These are phyloP conservation scores for Maniola hyperantus DNA, from an alignment of 2,888 invertebrate species.

Conservation along the genomic window DNA sequence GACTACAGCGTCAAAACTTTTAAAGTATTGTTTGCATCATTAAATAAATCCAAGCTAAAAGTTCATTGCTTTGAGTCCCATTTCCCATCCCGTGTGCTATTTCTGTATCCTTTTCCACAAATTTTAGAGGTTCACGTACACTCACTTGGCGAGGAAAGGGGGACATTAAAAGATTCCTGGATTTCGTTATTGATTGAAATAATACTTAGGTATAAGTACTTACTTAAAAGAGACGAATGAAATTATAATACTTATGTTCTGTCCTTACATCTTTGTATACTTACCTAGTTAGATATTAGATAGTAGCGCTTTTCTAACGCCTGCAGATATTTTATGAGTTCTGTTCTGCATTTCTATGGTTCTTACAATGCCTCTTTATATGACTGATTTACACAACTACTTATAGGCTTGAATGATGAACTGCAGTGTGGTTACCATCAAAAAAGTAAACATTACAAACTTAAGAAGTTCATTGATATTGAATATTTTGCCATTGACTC, in stretches of 20 bases:
- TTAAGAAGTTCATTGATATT: neutral
- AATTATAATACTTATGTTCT: too few relatives aligned
- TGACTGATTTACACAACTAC: neutral
- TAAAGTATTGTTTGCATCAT: constrained; percentile 6
- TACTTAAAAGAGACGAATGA: too few relatives aligned
- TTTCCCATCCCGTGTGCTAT: constrained; percentile 9
- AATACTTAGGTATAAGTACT: too few relatives aligned
- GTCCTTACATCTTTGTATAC: too few relatives aligned
- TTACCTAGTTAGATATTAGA: too few relatives aligned
- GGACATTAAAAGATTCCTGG: constrained; percentile 11
- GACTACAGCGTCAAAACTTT: neutral
- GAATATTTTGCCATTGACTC: constrained; percentile 13
- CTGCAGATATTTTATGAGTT: too few relatives aligned
- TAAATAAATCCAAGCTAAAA: constrained; percentile 12
- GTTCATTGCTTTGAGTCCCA: constrained; percentile 18
- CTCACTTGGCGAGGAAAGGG: constrained; percentile 9
- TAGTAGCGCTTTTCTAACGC: too few relatives aligned
- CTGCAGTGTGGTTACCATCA: neutral
- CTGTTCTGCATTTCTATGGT: neutral
- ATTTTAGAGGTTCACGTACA: constrained; percentile 5
- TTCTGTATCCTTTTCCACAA: constrained; percentile 17
- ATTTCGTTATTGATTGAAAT: constrained; percentile 2
- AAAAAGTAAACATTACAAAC: constrained; percentile 5
- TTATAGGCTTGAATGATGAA: neutral
- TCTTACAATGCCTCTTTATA: neutral